phyloP scores from a whole-genome alignment of 1,140 invertebrate species.

The Zaprionus africanus region DNA sequence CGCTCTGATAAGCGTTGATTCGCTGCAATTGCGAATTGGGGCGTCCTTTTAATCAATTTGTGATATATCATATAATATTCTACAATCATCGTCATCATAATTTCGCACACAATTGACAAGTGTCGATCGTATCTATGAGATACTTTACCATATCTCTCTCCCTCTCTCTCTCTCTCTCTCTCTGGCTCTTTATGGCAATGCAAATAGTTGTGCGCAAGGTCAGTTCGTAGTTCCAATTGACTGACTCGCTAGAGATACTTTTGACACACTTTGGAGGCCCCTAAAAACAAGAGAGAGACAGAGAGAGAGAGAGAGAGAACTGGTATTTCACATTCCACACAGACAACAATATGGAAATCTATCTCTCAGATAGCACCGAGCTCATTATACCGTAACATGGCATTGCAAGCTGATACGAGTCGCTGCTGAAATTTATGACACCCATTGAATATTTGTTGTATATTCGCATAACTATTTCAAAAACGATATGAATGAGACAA shows the following conservation, averaged over 20 bases:
- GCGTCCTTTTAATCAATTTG: constrained; percentile 61
- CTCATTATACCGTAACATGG: constrained; percentile 21
- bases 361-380: constrained; percentile 14
- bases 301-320: constrained; percentile 7
- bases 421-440: constrained; percentile 4
- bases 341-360: constrained; percentile 26
- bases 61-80: constrained; percentile 16
- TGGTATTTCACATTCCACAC: constrained; percentile 19
- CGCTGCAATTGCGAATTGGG: constrained; percentile 52
- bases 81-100: neutral
- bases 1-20: constrained; percentile 38
- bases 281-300: neutral
- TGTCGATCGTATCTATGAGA: constrained; percentile 39
- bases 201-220: constrained; percentile 65
- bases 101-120: constrained; percentile 22
- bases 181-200: constrained; percentile 32
- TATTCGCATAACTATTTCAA: constrained; percentile 4
- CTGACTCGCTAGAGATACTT: constrained; percentile 48
- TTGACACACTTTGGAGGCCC: constrained; percentile 43
- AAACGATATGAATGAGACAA: neutral
- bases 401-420: constrained; percentile 1
- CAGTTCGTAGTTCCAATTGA: constrained; percentile 50
- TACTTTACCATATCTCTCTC: constrained; percentile 18
- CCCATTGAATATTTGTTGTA: neutral
- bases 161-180: neutral